These are phyloP conservation scores for Timema cristinae DNA, from an alignment of 2,888 invertebrate species.

Conservation along the genomic window DNA sequence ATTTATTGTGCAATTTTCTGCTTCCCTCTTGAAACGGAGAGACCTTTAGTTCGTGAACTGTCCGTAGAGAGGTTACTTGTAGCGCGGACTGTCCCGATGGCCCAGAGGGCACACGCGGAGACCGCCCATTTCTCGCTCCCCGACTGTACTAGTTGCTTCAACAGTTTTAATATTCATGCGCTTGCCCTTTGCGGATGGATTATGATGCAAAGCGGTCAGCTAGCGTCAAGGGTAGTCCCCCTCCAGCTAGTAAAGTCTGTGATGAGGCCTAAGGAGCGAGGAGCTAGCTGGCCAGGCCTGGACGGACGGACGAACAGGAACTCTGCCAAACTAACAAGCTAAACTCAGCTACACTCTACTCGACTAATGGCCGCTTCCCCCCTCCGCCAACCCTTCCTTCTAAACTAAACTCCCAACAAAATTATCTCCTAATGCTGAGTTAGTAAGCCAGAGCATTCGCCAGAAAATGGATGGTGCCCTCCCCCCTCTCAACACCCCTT, in stretches of 20 bases:
- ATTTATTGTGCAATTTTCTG: not conserved
- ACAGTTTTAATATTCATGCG: slow-evolving; percentile 30
- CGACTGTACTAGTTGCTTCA: slow-evolving; percentile 21
- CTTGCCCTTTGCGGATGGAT: slow-evolving; percentile 28
- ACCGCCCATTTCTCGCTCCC: not conserved
- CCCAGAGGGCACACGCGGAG: slow-evolving; percentile 6
- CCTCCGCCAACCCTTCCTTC: slow-evolving; percentile 15
- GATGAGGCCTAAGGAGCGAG: slow-evolving; percentile 10
- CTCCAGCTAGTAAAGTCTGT: slow-evolving; percentile 1
- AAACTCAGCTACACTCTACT: slow-evolving; percentile 22
- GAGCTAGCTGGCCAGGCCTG: no score
- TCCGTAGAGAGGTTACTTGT: not conserved
- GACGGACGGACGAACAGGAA: not conserved
- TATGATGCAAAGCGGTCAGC: slow-evolving; percentile 30
- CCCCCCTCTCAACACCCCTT: not conserved
- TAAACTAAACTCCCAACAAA: slow-evolving; percentile 19
- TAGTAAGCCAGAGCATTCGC: slow-evolving; percentile 16
- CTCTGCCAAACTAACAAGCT: slow-evolving; percentile 22
- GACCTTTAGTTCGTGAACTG: not conserved
- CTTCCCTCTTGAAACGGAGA: not conserved
- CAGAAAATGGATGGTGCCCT: slow-evolving; percentile 14
- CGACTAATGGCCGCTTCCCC: slow-evolving; percentile 24
- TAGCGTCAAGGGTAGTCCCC: slow-evolving; percentile 14
- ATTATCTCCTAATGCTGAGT: slow-evolving; percentile 25
- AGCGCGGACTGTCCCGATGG: not conserved